These are phyloP conservation scores for Chrysochloris asiatica DNA, from an alignment of 2,113 vertebrate genomes.

Conservation along the genomic window DNA sequence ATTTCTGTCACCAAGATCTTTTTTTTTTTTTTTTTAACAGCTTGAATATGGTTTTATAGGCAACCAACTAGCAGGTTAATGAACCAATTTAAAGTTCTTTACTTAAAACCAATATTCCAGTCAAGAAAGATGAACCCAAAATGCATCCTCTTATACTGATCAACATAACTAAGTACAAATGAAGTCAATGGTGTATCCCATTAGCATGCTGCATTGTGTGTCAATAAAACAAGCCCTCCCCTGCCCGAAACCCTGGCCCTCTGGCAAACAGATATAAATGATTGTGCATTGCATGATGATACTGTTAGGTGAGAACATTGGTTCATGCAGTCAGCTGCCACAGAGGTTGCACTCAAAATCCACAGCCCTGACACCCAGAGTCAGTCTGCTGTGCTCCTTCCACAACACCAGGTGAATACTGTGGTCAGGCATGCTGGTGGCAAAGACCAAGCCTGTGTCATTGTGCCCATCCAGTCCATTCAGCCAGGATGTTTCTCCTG, in stretches of 20 bases:
- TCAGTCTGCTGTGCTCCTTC: conserved; percentile 93
- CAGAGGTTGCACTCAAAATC: conserved; percentile 72
- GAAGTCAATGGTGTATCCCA: conserved; percentile 76
- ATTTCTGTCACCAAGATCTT: too few relatives aligned
- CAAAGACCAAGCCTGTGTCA: conserved; percentile 96
- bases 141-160: conserved; percentile 65
- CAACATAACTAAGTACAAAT: conserved; percentile 77
- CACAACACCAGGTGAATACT: conserved; percentile 99
- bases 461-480: conserved; percentile 95
- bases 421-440: conserved; percentile 99
- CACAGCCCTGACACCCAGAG: conserved; percentile 75
- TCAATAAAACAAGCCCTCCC: conserved; percentile 74
- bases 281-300: conserved; percentile 89
- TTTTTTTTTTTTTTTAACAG: too few relatives aligned
- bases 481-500: conserved; percentile 95
- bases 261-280: conserved; percentile 80
- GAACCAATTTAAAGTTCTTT: conserved; percentile 74
- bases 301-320: conserved; percentile 88
- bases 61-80: conserved; percentile 76
- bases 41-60: conserved; percentile 78
- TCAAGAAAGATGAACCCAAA: conserved; percentile 72
- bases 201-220: conserved; percentile 81
- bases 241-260: conserved; percentile 72
- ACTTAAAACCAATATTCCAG: conserved; percentile 81
- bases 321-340: conserved; percentile 91